Conservation (phyloP, 2,888 invertebrate species). For the Andrena haemorrhoa region DNA sequence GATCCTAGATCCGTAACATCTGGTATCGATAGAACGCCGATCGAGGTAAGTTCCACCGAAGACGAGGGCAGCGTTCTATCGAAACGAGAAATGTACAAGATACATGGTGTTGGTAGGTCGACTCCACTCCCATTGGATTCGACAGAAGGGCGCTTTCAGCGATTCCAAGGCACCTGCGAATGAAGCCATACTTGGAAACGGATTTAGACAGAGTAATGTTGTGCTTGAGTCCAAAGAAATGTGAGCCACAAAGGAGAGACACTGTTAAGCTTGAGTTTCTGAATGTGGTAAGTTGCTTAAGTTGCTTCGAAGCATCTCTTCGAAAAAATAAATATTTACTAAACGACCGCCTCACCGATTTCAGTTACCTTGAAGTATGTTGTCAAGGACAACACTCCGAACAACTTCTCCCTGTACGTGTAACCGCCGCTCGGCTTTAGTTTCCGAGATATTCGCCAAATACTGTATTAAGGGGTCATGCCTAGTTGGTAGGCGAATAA, state of each 20-base stretch:
- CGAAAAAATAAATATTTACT: background rate
- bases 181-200: constrained; percentile 79
- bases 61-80: background rate
- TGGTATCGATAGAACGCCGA: constrained; percentile 77
- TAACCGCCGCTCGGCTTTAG: too few relatives aligned
- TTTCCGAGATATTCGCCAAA: too few relatives aligned
- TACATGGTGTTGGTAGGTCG: constrained; percentile 57
- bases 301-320: background rate
- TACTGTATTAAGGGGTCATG: too few relatives aligned
- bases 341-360: too few relatives aligned
- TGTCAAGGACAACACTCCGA: too few relatives aligned
- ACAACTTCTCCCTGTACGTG: too few relatives aligned
- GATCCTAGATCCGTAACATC: constrained; percentile 78
- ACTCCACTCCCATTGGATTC: constrained; percentile 59
- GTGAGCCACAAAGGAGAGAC: constrained; percentile 64
- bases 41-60: constrained; percentile 69
- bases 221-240: constrained; percentile 65
- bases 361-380: too few relatives aligned
- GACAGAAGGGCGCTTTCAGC: constrained; percentile 68
- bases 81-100: background rate
- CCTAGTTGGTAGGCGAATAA: too few relatives aligned
- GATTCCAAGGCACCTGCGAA: constrained; percentile 76
- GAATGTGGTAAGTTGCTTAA: constrained; percentile 67
- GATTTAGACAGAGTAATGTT: constrained; percentile 76
- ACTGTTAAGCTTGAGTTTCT: constrained; percentile 62